Base-by-base conservation (phyloP, 2,113 vertebrate species). In the Rostratula benghalensis region DNA sequence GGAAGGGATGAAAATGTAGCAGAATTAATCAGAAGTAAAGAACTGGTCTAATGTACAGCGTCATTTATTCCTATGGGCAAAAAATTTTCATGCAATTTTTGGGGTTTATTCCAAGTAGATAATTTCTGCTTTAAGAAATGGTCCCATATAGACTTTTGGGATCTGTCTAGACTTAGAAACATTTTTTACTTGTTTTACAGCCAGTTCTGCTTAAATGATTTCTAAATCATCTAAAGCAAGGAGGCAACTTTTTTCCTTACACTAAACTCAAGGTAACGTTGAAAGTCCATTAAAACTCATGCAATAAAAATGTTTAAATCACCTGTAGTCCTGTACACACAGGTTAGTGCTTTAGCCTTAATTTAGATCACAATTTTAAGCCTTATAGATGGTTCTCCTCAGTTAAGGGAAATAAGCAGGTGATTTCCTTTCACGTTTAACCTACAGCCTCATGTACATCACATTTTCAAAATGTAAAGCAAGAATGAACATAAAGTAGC, bases 161-260 rank as follows among this genome's bases (percentile, higher is more conserved):
- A 22, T 61, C 69, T 74, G 70, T 50, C 83, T 81, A 89, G 68
- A 67, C 24, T 69, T n/a, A 39, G 88, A 89, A 88, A 89, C 46
- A 74, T 91, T 92, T 89, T 71, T 87, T 33, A 22, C 64, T 91
- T 64, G 5, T 88, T 94, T 96, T 86, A 95, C 35, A 89, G 50
- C 63, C 59, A 61, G 53, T 80, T 95, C 57, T 88, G 53, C 35
- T 71, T 65, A 76, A 94, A 73, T 1, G 9, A 65, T 64, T 90
- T 77, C 82, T 89, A 77, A 80, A 80, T 43, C 64, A 41, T 23
- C 63, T 83, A 94, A 86, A 91, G 22, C 35, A 83, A 46, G 31
- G 43, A 81, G 24, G 8, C 60, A 31, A 3, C 33, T 15, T 76
- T 82, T 89, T 54, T 23, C 51, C 69, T 75, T 75, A 37, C 46